Evolutionary conservation across 2,797 vertebrate species (phyloP).

Genomic region (Phaenicophaeus curvirostris): DNA sequence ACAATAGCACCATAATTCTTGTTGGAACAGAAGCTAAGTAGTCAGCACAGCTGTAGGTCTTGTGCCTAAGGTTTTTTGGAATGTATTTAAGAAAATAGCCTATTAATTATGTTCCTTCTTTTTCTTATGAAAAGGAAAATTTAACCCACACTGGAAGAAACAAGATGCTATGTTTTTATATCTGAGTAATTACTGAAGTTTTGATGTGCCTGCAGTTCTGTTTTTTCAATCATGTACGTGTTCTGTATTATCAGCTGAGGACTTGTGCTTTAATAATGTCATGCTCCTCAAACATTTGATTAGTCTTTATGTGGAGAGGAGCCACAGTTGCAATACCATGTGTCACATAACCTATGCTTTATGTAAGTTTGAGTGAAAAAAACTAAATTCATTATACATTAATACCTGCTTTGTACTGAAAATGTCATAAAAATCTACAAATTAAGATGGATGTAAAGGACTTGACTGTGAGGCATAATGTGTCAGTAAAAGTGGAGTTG

Average conservation of each 20-base stretch:
- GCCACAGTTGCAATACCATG: neutral
- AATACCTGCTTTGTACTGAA: neutral
- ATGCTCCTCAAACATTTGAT: neutral
- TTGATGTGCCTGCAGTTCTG: neutral
- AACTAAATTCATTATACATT: neutral
- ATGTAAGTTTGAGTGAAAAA: neutral
- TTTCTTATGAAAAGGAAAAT: neutral
- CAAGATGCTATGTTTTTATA: neutral
- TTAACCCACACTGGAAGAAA: neutral
- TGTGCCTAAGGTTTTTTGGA: neutral
- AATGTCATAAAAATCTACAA: neutral
- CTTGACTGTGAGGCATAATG: neutral
- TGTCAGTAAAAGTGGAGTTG: neutral
- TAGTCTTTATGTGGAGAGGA: neutral
- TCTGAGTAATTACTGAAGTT: neutral
- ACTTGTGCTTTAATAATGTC: neutral
- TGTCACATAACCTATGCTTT: neutral
- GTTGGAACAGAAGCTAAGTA: neutral
- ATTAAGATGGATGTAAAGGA: neutral
- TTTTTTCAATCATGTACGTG: neutral
- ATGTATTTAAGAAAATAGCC: neutral
- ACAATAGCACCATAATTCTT: neutral
- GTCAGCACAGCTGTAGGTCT: neutral
- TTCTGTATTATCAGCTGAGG: neutral
- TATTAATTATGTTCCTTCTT: neutral